Percentiles rank a stretch among this genome's conserved stretches.
These are phyloP conservation scores for Orientallactaga bullata DNA, from an alignment of 2,113 vertebrate species.

Conservation along the genomic window DNA sequence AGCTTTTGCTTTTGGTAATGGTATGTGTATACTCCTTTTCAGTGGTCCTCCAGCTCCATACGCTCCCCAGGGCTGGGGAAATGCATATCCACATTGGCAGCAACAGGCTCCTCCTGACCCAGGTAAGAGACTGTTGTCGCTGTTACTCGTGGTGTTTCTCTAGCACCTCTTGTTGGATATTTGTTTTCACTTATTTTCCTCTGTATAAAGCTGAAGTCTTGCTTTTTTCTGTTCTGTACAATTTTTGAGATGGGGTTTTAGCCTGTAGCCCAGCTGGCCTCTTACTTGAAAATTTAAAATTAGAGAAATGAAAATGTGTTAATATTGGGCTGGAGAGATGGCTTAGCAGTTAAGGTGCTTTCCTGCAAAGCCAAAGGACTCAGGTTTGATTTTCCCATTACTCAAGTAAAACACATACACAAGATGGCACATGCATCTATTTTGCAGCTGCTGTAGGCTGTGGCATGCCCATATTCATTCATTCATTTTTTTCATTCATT, in stretches of 20 bases:
- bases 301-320: too few relatives aligned
- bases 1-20: slow-evolving; percentile 16
- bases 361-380: too few relatives aligned
- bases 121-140: slow-evolving; percentile 87
- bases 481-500: too few relatives aligned
- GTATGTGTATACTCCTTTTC: slow-evolving; percentile 28
- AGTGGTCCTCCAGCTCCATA: slow-evolving; percentile 98
- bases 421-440: too few relatives aligned
- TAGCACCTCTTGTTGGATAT: not conserved
- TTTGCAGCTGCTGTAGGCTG: too few relatives aligned
- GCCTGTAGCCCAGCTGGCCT: not conserved
- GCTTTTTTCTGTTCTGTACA: not conserved
- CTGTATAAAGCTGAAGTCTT: not conserved
- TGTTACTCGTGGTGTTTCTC: not conserved
- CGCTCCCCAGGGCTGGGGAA: slow-evolving; percentile 98
- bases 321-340: too few relatives aligned
- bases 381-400: too few relatives aligned
- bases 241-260: not conserved
- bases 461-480: too few relatives aligned
- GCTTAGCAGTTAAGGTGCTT: too few relatives aligned
- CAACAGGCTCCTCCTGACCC: slow-evolving; percentile 97
- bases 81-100: slow-evolving; percentile 98
- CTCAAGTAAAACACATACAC: too few relatives aligned
- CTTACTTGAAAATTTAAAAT: too few relatives aligned
- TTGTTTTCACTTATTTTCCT: slow-evolving; percentile 13